Evolutionary conservation across 1,140 invertebrate species (phyloP), one percentile per base, ranked within the genome.

Genomic region (Medauroidea extradentata): DNA sequence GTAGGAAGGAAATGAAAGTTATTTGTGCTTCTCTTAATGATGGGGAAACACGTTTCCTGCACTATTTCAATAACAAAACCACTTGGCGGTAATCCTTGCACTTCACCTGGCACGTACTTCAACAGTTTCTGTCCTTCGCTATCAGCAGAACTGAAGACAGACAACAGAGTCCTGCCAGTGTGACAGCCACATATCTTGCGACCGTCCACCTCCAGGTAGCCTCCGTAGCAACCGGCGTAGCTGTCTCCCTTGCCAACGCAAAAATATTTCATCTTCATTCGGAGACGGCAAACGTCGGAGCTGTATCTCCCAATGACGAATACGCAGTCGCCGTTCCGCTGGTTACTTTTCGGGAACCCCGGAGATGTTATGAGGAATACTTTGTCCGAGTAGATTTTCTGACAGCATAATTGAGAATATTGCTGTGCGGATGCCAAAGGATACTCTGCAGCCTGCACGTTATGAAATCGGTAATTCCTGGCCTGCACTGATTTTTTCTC

Each of bases 221-320:
- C 78, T 1, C 74, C 78, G 18, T 76, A 75, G 55, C 83, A 84
- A 0, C 82, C 82, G 25, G 61, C 70, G 13, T 61, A 60, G 25
- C 76, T 67, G 1, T 72, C 65, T 0, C 57, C 29, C 13, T 63
- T 61, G 0, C 81, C 82, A 23, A 80, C 69, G 61, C 79, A 79
- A 54, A 83, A 83, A 64, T 75, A 83, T 52, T 78, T 75, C 34
- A 83, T 78, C 27, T 77, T 73, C 2, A 84, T 70, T 34, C 80
- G 70, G 2, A 83, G 18, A 2, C 76, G 73, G 53, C 80, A 83
- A 1, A 80, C 69, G 52, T 76, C 0, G 69, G 67, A 0, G 75
- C 76, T 5, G 67, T 69, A 64, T 75, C 76, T 16, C 72, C 70
- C 16, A 84, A 51, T 51, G 3, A 18, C 21, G 14, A 29, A 27